phyloP scores from a whole-genome alignment of 2,888 invertebrate species.

The Cataglyphis cursor region DNA sequence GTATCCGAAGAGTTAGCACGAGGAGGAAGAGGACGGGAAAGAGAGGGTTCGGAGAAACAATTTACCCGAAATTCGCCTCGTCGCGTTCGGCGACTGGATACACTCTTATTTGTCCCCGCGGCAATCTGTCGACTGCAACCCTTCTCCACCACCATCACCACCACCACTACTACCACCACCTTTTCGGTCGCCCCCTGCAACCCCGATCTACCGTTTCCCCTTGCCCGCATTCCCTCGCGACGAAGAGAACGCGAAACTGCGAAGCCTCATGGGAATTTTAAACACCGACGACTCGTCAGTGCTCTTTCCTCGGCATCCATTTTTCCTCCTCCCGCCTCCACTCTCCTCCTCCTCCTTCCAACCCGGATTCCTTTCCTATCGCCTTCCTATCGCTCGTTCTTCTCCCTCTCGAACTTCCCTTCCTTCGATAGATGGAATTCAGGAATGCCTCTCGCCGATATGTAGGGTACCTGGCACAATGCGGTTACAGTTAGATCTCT shows the following conservation, averaged over 20 bases:
- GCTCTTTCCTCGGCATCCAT: conserved; percentile 60
- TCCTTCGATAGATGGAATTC: conserved; percentile 7
- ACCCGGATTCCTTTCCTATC: not conserved
- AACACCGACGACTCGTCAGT: conserved; percentile 81
- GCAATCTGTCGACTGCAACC: conserved; percentile 83
- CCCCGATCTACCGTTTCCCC: conserved; percentile 48
- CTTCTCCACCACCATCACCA: conserved; percentile 64
- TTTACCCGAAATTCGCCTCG: conserved; percentile 84
- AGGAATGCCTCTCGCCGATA: conserved; percentile 14
- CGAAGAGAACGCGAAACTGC: conserved; percentile 73
- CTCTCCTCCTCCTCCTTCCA: conserved; percentile 22
- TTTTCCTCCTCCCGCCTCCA: conserved; percentile 28
- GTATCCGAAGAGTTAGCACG: conserved; percentile 66
- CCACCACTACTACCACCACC: conserved; percentile 48
- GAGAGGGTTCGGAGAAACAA: conserved; percentile 80
- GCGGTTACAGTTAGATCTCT: conserved; percentile 16
- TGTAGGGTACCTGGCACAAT: conserved; percentile 10
- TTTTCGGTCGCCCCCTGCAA: conserved; percentile 57
- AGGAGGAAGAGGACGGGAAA: conserved; percentile 53
- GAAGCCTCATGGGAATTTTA: conserved; percentile 83
- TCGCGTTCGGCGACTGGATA: conserved; percentile 82
- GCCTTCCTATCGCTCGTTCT: not conserved
- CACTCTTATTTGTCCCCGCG: conserved; percentile 84
- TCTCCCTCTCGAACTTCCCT: not conserved
- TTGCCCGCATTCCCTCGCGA: conserved; percentile 60